A percentile compares a stretch with the other conserved stretches of the same genome.
Evolutionary conservation across 2,888 invertebrate genomes (phyloP).

Genomic region (Dolichopus griseipennis): DNA sequence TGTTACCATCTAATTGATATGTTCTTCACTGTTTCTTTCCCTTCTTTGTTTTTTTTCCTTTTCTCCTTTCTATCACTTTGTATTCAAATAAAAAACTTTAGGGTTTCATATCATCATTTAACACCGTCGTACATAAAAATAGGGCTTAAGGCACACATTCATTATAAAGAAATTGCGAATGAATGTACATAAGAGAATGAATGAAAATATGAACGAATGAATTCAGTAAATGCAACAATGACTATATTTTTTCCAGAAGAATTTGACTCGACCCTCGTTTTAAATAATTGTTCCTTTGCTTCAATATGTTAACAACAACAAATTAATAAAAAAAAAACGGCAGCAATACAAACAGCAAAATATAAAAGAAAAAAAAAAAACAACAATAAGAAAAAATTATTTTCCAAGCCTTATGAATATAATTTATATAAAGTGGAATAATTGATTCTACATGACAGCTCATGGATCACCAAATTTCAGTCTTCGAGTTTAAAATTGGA

Average conservation of each 20-base stretch:
- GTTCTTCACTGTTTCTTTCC: neutral
- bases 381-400: neutral
- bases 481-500: neutral
- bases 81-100: neutral
- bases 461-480: neutral
- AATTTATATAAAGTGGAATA: neutral
- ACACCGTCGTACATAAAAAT: neutral
- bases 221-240: neutral
- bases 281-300: neutral
- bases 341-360: neutral
- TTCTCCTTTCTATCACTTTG: neutral
- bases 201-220: neutral
- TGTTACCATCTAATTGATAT: neutral
- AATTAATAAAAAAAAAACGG: neutral
- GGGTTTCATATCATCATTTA: neutral
- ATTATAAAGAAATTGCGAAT: too few species aligned
- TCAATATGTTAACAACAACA: neutral
- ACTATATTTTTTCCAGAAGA: neutral
- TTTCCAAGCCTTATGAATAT: neutral
- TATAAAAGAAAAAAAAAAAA: neutral
- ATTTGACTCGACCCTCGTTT: neutral
- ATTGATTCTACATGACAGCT: conserved; percentile 6
- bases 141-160: neutral
- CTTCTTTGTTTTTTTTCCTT: neutral
- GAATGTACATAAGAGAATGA: too few species aligned